phyloP scores from a whole-genome alignment of 64 coral and sea anemone genomes.

The Actinia equina region DNA sequence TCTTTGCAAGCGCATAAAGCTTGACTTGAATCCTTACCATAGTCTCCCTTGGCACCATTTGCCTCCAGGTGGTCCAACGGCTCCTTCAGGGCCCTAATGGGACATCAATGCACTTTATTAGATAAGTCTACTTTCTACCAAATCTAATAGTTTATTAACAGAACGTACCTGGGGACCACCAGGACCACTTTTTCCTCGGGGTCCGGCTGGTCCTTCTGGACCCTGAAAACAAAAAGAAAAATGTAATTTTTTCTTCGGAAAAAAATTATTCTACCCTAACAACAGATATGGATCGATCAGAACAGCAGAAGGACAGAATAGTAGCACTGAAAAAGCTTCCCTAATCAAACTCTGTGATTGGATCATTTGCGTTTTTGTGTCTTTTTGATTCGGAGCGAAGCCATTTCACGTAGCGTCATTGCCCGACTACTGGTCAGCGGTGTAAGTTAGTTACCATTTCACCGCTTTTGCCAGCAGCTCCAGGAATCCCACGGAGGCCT shows the following conservation, averaged over 20 bases:
- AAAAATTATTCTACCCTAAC: no score
- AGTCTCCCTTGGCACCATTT: conserved; percentile 10
- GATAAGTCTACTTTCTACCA: not conserved
- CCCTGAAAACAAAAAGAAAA: not conserved
- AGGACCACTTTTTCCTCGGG: conserved; percentile 8
- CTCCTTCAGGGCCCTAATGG: conserved; percentile 23
- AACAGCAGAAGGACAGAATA: no score
- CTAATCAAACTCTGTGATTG: not conserved
- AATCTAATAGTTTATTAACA: not conserved
- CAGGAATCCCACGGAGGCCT: not conserved
- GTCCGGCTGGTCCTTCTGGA: conserved; percentile 16
- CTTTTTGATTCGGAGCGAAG: no score
- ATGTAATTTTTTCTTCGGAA: not conserved
- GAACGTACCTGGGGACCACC: conserved; percentile 23
- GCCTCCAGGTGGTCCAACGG: conserved; percentile 6
- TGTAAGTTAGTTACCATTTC: not conserved
- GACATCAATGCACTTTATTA: not conserved
- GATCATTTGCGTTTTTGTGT: not conserved
- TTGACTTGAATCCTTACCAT: not conserved
- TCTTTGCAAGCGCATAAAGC: no score
- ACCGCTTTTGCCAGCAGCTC: not conserved
- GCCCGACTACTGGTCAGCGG: no score
- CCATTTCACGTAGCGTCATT: no score
- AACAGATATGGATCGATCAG: no score
- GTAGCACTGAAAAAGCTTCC: no score